Percentiles rank a stretch among this genome's conserved stretches.
Conservation (phyloP, 30 jellyfish, hydroid and myxozoan genomes). For the Hydractinia echinata region DNA sequence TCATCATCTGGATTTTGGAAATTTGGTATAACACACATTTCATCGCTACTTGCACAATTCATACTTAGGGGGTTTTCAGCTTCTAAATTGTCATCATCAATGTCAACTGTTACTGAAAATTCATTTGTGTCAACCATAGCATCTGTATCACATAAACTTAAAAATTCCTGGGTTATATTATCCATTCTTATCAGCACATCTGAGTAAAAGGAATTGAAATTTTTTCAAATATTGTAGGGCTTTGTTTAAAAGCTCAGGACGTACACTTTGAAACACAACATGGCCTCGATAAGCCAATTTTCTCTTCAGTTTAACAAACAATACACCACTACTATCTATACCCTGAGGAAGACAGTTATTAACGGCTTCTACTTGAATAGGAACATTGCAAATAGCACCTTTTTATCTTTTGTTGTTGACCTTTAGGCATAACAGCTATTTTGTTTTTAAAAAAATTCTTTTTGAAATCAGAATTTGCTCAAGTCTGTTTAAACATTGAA, state of each 20-base stretch:
- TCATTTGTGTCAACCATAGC: slow-evolving; percentile 21
- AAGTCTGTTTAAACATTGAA: neutral
- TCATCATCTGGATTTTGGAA: slow-evolving; percentile 13
- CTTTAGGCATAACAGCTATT: slow-evolving; percentile 25
- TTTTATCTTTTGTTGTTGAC: slow-evolving; percentile 15
- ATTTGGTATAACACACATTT: slow-evolving; percentile 23
- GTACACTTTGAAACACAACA: slow-evolving; percentile 23
- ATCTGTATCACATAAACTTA: slow-evolving; percentile 8
- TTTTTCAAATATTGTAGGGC: slow-evolving; percentile 3
- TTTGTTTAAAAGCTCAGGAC: slow-evolving; percentile 11
- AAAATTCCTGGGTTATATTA: slow-evolving; percentile 10
- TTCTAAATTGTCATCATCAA: slow-evolving; percentile 9
- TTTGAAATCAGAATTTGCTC: too few relatives aligned
- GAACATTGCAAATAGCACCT: slow-evolving; percentile 31
- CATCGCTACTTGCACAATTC: slow-evolving; percentile 23
- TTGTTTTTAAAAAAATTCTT: too few relatives aligned
- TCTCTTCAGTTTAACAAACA: neutral
- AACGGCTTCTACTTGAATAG: neutral
- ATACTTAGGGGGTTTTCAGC: slow-evolving; percentile 7
- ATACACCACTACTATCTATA: too few relatives aligned
- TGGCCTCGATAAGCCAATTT: slow-evolving; percentile 12
- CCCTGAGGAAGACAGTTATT: slow-evolving; percentile 3
- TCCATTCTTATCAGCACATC: slow-evolving; percentile 13
- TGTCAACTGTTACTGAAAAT: slow-evolving; percentile 15
- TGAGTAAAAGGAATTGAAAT: neutral